Evolutionary conservation across 1,140 invertebrate species (phyloP), one percentile per base, ranked within the genome.

Genomic region (Microplitis demolitor): DNA sequence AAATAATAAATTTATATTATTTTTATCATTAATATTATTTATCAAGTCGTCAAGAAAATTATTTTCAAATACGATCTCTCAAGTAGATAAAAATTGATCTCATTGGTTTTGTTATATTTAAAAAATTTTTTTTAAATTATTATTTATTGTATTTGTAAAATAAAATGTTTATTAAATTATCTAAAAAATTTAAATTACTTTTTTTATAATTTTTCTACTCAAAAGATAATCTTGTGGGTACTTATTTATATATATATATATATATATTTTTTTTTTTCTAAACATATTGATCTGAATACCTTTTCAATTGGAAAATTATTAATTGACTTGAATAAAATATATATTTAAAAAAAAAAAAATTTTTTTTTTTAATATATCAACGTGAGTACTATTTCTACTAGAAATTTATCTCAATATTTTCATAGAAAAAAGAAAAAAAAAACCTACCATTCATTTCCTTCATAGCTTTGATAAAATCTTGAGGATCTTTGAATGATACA

Each of bases 391-490:
- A 68, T 68, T 4, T 13, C n/a, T n/a, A n/a, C n/a, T n/a, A n/a
- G n/a, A n/a, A n/a, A 54, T 54, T 31, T 53, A 54, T 34, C 39
- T 60, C 0, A 61, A 14, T 61, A n/a, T n/a, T 33, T 61, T 16
- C 34, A 69, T 3, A 4, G 31, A 70, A 62, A 54, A 53, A 53
- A 72, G 77, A 60, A 39, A 64, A 50, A 50, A 61, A 62, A 56
- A 60, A 83, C 88, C 91, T 82, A 94, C 93, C 95, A 81, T 96
- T 97, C 94, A 99, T 97, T 90, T 99, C 98, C 81, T 98, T 96
- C 93, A 99, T 99, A 8, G 98, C 98, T 81, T 95, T 93, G 50
- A 98, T 97, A 81, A 99, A 99, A 85, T 99, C 98, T 51, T 94
- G 93, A 0, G 98, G 97, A 87, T 99, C 97, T 83, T 96, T 97